Base-by-base conservation (phyloP, 2,113 vertebrate species). In the Geococcyx californianus region DNA sequence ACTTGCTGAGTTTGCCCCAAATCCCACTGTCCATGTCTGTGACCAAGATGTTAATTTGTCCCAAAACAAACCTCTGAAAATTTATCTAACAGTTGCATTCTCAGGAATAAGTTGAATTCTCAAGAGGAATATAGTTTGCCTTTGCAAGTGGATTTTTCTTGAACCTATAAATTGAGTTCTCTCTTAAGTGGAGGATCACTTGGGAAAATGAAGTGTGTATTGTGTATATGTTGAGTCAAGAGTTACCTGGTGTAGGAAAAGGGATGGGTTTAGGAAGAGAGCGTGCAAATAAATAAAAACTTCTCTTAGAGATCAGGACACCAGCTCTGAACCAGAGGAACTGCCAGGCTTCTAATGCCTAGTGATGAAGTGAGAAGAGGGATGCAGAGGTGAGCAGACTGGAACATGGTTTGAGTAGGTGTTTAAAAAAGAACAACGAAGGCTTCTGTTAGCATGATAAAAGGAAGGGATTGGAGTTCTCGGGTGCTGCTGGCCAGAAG, bases 111-210 rank as follows among this genome's bases (percentile, higher is more conserved):
- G 4, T 70, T 93, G 83, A 80, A 45, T n/a, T 36, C n/a, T 74
- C 94, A 73, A 49, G 21, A 49, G 23, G 23, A 49, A 49, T 49
- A 49, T 23, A 49, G 86, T 84, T 95, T 82, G 84, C 29, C 82
- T 93, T 90, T 84, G 42, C 66, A 72, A 40, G 45, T 19, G 62
- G 77, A 42, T 89, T 92, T 93, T 76, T 81, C 81, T 95, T 80
- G 74, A 89, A 83, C 49, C 34, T 95, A 47, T 6, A 49, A 68
- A 91, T n/a, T 85, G 85, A 92, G 69, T 84, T 89, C 26, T 19
- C 81, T 69, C 34, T 4, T 6, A 55, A 68, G 29, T 21, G 36
- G 29, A 77, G 31, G 38, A 85, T 64, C 24, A 49, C 52, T 84
- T 91, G 64, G 19, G 20, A 51, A 38, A 56, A 89, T 18, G 59